Percentiles rank a stretch among this genome's conserved stretches.
phyloP scores from a whole-genome alignment of 2,888 invertebrate species.

The Drosophila cognata region DNA sequence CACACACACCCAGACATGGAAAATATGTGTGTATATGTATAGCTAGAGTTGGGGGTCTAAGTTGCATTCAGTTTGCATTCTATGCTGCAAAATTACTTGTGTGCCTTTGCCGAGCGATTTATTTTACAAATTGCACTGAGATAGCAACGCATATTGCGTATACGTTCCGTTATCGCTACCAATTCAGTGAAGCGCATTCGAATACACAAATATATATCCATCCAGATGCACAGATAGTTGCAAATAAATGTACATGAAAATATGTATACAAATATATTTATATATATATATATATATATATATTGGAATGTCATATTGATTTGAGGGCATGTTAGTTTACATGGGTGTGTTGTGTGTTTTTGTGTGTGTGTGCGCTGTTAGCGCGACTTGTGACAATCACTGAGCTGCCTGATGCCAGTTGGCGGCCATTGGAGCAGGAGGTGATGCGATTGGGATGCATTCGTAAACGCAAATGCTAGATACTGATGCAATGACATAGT shows the following conservation, averaged over 20 bases:
- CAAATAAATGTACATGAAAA: slow-evolving; percentile 15
- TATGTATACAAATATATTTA: background rate
- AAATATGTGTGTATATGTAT: slow-evolving; percentile 8
- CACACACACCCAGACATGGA: background rate
- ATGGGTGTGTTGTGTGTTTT: slow-evolving; percentile 2
- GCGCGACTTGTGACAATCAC: slow-evolving; percentile 59
- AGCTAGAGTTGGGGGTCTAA: slow-evolving; percentile 15
- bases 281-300: slow-evolving; percentile 1
- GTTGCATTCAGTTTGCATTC: slow-evolving; percentile 33
- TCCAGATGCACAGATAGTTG: slow-evolving; percentile 24
- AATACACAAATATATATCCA: slow-evolving; percentile 55
- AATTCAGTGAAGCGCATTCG: slow-evolving; percentile 63
- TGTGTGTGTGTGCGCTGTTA: slow-evolving; percentile 29
- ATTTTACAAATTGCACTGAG: slow-evolving; percentile 62
- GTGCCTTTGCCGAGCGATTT: slow-evolving; percentile 66
- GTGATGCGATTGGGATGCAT: slow-evolving; percentile 46
- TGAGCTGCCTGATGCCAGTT: slow-evolving; percentile 57
- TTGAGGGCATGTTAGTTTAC: slow-evolving; percentile 1
- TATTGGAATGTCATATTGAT: slow-evolving; percentile 36
- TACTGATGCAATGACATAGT: slow-evolving; percentile 46
- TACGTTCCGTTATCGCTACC: slow-evolving; percentile 54
- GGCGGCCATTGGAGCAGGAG: slow-evolving; percentile 45
- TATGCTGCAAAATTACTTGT: slow-evolving; percentile 59
- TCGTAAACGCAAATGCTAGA: slow-evolving; percentile 31
- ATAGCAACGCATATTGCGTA: slow-evolving; percentile 65